Evolutionary conservation across 2,113 vertebrate species (phyloP).

Genomic region (Pterophyllum scalare): DNA sequence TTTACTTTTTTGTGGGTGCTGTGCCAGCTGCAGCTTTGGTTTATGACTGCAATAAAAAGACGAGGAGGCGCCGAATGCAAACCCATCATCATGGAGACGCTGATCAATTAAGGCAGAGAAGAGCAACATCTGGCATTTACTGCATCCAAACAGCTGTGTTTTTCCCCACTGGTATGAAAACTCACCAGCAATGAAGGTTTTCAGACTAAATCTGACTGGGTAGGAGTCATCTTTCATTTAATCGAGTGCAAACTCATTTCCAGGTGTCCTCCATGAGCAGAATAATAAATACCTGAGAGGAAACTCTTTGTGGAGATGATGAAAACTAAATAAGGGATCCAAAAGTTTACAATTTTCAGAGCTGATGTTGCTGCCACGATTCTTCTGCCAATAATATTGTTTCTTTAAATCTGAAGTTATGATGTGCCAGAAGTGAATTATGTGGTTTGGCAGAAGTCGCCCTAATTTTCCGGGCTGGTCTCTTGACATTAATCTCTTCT

Average conservation of each 20-base stretch:
- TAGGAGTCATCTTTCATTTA: background rate
- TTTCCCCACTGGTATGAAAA: background rate
- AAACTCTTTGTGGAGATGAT: background rate
- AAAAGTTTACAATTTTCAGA: background rate
- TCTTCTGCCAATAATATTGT: background rate
- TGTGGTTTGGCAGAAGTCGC: background rate
- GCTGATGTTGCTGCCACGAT: background rate
- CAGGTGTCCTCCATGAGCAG: background rate
- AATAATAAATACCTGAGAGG: background rate
- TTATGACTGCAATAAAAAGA: background rate
- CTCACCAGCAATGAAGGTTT: background rate
- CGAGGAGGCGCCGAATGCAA: background rate
- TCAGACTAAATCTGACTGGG: background rate
- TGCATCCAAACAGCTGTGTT: conserved; percentile 3
- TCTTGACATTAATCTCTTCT: conserved; percentile 5
- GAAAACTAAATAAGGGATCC: background rate
- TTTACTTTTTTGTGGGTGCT: background rate
- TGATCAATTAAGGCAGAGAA: conserved; percentile 1
- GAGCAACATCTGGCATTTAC: conserved; percentile 6
- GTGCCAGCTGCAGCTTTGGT: background rate
- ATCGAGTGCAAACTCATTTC: background rate
- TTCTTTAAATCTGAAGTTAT: background rate
- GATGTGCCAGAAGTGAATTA: conserved; percentile 5
- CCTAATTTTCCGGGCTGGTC: conserved; percentile 3
- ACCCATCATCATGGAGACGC: background rate